These are phyloP conservation scores for Drosophila leontia DNA, from an alignment of 1,140 invertebrate species.

Conservation along the genomic window DNA sequence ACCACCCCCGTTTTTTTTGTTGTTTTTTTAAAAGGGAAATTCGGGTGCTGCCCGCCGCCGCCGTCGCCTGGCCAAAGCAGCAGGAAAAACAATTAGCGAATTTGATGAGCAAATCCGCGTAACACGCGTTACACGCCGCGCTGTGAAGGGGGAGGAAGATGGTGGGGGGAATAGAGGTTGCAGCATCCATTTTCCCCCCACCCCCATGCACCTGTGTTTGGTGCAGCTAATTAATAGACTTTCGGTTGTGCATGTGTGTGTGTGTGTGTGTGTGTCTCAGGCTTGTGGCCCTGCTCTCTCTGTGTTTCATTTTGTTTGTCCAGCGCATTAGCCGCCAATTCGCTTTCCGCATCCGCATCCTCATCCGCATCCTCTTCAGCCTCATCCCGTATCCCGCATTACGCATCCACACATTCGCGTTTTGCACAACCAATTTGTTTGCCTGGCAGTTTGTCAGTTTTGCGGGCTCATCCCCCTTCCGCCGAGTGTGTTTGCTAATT, in stretches of 20 bases:
- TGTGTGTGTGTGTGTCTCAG: constrained; percentile 47
- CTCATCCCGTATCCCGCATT: background rate
- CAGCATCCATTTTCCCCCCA: background rate
- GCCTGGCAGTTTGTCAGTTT: constrained; percentile 58
- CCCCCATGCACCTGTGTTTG: constrained; percentile 25
- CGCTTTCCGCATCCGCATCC: constrained; percentile 40
- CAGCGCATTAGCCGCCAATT: constrained; percentile 59
- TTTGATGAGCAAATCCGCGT: constrained; percentile 79
- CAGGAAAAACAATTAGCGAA: constrained; percentile 80
- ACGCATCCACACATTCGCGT: constrained; percentile 19
- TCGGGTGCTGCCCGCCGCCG: background rate
- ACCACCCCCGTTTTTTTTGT: background rate
- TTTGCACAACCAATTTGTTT: constrained; percentile 39
- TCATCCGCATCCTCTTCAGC: constrained; percentile 4
- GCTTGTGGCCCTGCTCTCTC: constrained; percentile 28
- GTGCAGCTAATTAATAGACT: constrained; percentile 73
- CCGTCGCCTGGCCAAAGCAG: constrained; percentile 47
- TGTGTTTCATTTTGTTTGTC: constrained; percentile 52
- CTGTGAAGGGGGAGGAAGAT: background rate
- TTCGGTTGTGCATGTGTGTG: constrained; percentile 33
- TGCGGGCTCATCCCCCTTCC: constrained; percentile 27
- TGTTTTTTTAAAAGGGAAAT: background rate
- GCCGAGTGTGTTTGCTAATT: constrained; percentile 74
- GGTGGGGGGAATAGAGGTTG: constrained; percentile 4
- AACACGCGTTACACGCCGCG: constrained; percentile 50